Percentiles rank a stretch among this genome's conserved stretches.
Conservation (phyloP, 2,113 vertebrate genomes). For the Coreoperca whiteheadi region DNA sequence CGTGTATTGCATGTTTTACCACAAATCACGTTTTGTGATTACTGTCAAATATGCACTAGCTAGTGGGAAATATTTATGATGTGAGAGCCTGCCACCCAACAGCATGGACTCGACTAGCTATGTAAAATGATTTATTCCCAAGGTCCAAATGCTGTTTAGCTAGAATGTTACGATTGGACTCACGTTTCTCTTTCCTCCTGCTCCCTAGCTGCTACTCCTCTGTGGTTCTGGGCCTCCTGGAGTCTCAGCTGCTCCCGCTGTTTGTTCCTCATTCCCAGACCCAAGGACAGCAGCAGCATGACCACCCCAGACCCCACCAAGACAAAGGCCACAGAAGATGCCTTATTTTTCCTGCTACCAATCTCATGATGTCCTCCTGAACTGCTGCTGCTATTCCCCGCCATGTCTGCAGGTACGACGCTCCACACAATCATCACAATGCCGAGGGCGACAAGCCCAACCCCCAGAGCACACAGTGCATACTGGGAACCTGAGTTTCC, state of each 20-base stretch:
- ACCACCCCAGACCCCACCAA: conserved; percentile 88
- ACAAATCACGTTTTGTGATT: background rate
- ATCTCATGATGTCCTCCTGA: background rate
- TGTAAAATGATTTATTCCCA: too few relatives aligned
- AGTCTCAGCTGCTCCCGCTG: conserved; percentile 78
- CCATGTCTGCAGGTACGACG: conserved; percentile 83
- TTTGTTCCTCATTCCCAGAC: conserved; percentile 90
- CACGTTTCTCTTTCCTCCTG: conserved; percentile 67
- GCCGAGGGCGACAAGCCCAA: conserved; percentile 93
- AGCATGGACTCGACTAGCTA: background rate
- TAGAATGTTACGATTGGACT: conserved; percentile 39
- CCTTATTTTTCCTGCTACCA: conserved; percentile 79
- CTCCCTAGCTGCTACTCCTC: conserved; percentile 14
- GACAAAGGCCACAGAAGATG: conserved; percentile 93
- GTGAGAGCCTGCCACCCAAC: background rate
- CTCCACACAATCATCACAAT: conserved; percentile 98
- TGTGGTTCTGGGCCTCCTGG: conserved; percentile 61
- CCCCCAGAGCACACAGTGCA: conserved; percentile 92
- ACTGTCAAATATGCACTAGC: background rate
- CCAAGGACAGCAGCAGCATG: conserved; percentile 92
- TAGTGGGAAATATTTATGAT: background rate
- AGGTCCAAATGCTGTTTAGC: background rate
- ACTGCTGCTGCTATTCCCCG: conserved; percentile 79
- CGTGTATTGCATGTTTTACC: background rate
- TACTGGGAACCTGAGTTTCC: conserved; percentile 91